Percentiles rank a stretch among this genome's conserved stretches.
These are phyloP conservation scores for Phoxinus phoxinus DNA, from an alignment of 2,113 vertebrate species.

Conservation along the genomic window DNA sequence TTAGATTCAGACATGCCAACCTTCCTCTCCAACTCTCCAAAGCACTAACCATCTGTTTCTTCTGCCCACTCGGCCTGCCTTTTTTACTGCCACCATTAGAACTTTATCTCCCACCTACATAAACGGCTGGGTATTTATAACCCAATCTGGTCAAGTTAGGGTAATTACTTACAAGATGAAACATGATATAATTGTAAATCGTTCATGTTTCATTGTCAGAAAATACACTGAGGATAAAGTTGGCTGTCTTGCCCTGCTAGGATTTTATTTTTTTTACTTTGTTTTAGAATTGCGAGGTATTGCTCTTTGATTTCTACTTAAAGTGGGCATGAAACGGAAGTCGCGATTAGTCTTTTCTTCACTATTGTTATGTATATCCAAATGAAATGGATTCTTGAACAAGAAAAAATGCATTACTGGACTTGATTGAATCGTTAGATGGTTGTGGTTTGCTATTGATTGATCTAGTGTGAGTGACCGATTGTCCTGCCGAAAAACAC, in stretches of 20 bases:
- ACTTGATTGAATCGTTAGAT: no score
- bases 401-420: no score
- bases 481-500: no score
- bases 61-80: slow-evolving; percentile 38
- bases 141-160: slow-evolving; percentile 22
- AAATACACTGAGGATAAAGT: not conserved
- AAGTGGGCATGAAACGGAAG: no score
- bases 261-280: no score
- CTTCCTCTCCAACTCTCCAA: slow-evolving; percentile 25
- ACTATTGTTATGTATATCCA: no score
- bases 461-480: no score
- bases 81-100: slow-evolving; percentile 36
- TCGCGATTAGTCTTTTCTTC: no score
- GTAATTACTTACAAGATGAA: slow-evolving; percentile 12
- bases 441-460: no score
- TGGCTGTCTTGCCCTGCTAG: not conserved
- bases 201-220: slow-evolving; percentile 15
- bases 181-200: not conserved
- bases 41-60: slow-evolving; percentile 56
- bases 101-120: slow-evolving; percentile 37
- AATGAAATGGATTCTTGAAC: no score
- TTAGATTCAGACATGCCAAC: slow-evolving; percentile 30
- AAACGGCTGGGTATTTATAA: slow-evolving; percentile 46
- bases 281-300: no score
- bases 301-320: no score